Evolutionary conservation across 2,113 vertebrate genomes (phyloP).

Genomic region (Aldabrachelys gigantea): DNA sequence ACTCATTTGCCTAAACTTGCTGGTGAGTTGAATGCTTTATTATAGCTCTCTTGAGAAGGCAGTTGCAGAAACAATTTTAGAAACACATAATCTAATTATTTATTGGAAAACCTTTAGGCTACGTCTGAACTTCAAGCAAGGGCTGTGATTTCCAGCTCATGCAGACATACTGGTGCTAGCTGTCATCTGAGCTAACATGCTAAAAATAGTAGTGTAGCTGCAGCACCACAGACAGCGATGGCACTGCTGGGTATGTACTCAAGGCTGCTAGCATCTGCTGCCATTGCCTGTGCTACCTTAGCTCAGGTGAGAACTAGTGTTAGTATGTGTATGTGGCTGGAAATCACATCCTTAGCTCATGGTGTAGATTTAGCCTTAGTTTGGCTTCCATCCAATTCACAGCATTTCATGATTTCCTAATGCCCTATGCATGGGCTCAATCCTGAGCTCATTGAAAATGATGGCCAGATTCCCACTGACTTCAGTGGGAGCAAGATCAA

Average conservation of each 20-base stretch:
- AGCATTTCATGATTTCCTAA: not conserved
- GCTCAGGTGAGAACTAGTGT: not conserved
- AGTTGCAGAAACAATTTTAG: not conserved
- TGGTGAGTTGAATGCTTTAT: not conserved
- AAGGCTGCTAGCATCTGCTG: not conserved
- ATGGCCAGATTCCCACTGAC: not conserved
- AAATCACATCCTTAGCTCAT: not conserved
- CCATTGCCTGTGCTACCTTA: not conserved
- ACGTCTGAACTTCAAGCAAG: not conserved
- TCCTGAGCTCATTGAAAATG: not conserved
- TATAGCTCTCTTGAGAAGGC: conserved; percentile 11
- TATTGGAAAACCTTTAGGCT: conserved; percentile 12
- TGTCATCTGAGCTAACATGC: not conserved
- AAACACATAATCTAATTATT: rapidly evolving
- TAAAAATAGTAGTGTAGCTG: not conserved
- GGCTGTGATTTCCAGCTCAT: not conserved
- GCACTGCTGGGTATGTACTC: not conserved
- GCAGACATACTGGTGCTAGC: not conserved
- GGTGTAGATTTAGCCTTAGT: not conserved
- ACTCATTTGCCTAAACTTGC: conserved; percentile 43
- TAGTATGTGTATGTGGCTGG: not conserved
- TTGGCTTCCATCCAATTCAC: conserved; percentile 20
- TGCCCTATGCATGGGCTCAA: not conserved
- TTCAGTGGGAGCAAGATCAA: not conserved
- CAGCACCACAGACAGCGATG: not conserved